These are phyloP conservation scores for Rhynchonycteris naso DNA, from an alignment of 2,797 vertebrate genomes.

Conservation along the genomic window DNA sequence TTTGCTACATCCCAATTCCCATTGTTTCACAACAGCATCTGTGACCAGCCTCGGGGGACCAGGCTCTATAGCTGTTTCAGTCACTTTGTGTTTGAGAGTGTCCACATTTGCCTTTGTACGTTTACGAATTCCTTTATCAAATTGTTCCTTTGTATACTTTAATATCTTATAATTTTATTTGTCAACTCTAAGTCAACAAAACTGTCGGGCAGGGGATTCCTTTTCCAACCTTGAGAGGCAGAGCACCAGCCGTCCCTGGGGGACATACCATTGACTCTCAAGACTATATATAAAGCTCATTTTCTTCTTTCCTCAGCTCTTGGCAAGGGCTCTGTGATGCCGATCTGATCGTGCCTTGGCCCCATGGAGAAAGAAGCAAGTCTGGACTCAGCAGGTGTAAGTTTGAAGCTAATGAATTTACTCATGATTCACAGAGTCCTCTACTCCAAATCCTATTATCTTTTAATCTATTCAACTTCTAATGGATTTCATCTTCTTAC, in stretches of 20 bases:
- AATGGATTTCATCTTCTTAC: constrained; percentile 20
- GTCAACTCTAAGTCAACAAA: not conserved
- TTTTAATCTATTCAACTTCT: constrained; percentile 50
- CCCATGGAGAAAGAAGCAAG: not conserved
- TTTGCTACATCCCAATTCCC: not conserved
- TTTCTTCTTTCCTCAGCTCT: constrained; percentile 69
- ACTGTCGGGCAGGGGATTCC: not conserved
- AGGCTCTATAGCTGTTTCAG: not conserved
- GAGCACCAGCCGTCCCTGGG: not conserved
- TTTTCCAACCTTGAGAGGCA: constrained; percentile 45
- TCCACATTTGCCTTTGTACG: constrained; percentile 25
- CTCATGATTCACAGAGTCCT: not conserved
- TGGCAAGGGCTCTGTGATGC: not conserved
- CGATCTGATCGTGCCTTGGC: constrained; percentile 20
- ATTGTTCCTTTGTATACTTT: not conserved
- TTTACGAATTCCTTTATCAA: constrained; percentile 27
- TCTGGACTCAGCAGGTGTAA: not conserved
- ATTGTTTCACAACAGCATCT: constrained; percentile 14
- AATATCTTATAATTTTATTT: not conserved
- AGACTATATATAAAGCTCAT: constrained; percentile 53
- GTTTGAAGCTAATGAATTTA: not conserved
- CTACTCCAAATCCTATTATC: constrained; percentile 32
- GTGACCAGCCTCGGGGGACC: not conserved
- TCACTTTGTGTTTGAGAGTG: not conserved
- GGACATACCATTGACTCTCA: not conserved